These are phyloP conservation scores for Trisateles emortualis DNA, from an alignment of 2,888 invertebrate species.

Conservation along the genomic window DNA sequence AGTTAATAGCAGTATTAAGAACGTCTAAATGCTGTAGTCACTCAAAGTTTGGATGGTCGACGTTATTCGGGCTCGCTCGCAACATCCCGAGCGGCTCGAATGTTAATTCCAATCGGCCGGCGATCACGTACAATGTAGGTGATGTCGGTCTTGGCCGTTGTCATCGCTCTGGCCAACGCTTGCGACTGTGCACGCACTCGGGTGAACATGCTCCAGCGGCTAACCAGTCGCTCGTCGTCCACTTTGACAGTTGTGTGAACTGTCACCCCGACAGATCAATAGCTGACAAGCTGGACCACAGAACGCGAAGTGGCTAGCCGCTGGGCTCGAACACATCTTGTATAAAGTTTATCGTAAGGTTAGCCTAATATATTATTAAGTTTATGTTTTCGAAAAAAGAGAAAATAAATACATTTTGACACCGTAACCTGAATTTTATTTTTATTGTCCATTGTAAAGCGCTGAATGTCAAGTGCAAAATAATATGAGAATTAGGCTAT, in stretches of 20 bases:
- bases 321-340: conserved; percentile 79
- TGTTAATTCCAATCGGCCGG: conserved; percentile 71
- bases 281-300: conserved; percentile 39
- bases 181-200: conserved; percentile 85
- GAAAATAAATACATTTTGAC: conserved; percentile 85
- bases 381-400: conserved; percentile 80
- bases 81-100: conserved; percentile 68
- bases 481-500: background rate
- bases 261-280: conserved; percentile 41
- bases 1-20: conserved; percentile 18
- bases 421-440: conserved; percentile 68
- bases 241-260: conserved; percentile 40
- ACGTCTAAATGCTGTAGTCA: conserved; percentile 43
- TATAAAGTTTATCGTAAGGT: conserved; percentile 83
- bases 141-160: conserved; percentile 65
- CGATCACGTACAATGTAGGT: conserved; percentile 84
- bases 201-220: conserved; percentile 71
- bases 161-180: conserved; percentile 73
- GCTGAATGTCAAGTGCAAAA: background rate
- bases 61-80: conserved; percentile 70
- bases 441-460: background rate
- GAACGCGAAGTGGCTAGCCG: conserved; percentile 77
- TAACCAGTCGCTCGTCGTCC: conserved; percentile 70
- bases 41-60: conserved; percentile 56
- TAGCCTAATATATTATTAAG: conserved; percentile 79